Evolutionary conservation across 2,888 invertebrate genomes (phyloP).

Genomic region (Macropis europaea): DNA sequence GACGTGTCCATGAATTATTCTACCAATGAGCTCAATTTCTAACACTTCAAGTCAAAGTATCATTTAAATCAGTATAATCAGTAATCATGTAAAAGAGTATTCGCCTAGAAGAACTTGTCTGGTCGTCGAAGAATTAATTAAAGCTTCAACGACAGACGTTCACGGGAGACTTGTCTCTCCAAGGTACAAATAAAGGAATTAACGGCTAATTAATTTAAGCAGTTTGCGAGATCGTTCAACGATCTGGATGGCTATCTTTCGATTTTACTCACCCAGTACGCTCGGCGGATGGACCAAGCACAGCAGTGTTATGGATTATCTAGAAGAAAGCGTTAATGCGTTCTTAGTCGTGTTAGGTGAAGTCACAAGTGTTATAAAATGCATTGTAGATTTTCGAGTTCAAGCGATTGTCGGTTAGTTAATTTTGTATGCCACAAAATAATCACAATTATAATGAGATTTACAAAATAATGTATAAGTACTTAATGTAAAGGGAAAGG

Average conservation of each 20-base stretch:
- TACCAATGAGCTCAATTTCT: neutral
- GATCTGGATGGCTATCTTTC: constrained; percentile 25
- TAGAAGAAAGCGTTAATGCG: constrained; percentile 76
- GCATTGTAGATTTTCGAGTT: neutral
- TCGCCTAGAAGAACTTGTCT: neutral
- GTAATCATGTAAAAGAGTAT: neutral
- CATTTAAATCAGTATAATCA: neutral
- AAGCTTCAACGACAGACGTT: constrained; percentile 24
- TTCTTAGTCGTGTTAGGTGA: constrained; percentile 38
- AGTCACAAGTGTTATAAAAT: neutral
- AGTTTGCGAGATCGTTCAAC: constrained; percentile 24
- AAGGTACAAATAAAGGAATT: constrained; percentile 17
- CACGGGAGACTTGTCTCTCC: constrained; percentile 2
- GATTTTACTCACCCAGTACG: constrained; percentile 82
- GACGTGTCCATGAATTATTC: neutral
- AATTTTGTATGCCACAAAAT: neutral
- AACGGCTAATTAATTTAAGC: constrained; percentile 41
- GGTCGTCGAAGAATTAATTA: constrained; percentile 26
- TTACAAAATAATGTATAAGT: neutral
- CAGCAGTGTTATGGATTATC: constrained; percentile 85
- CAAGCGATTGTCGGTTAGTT: neutral
- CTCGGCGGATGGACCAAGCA: constrained; percentile 81
- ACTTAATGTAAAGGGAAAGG: no score
- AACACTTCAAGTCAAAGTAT: neutral
- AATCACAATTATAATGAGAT: neutral